Base-by-base conservation (phyloP, 2,888 invertebrate genomes). In the Melanophora roralis region DNA sequence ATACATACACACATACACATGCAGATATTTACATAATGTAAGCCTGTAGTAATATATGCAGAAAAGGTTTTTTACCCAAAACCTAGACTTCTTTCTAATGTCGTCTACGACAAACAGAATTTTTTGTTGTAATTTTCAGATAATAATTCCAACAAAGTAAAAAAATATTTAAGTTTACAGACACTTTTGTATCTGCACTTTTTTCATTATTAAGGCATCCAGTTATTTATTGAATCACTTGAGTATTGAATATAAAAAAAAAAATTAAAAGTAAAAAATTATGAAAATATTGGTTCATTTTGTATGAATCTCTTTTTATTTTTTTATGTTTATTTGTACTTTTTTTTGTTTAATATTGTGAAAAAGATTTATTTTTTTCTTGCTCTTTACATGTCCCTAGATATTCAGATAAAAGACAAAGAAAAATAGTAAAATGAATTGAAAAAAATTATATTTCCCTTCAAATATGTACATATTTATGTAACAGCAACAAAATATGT, bases 271-370 rank as follows among this genome's bases (percentile, higher is more conserved):
- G 47, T 27, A 27, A 3, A 27, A 71, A 77, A 64, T 71, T 76
- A 77, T 77, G 69, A 77, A 77, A 77, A 77, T 77, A 77, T 77
- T 77, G 76, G 69, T 77, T 71, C 76, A 65, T 71, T 76, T 59
- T 16, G n/a, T 45, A 59, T 64, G 47, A 49, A 57, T 71, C 47
- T 55, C 21, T 40, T 60, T 67, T 55, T 4, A 32, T 57, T 69
- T 47, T 11, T 59, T 38, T 27, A 27, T 49, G 40, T 27, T 43
- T 19, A 21, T 1, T 47, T 16, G 36, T 36, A 23, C 51, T 74
- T 43, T 67, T n/a, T n/a, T 75, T 68, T 75, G 75, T 68, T 49
- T 60, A 60, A 75, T 60, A 68, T 23, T 75, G 67, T 60, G 53
- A n/a, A 71, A 64, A 57, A 43, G 57, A 71, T 64, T 65, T 67